Evolutionary conservation across 2,113 vertebrate genomes (phyloP).

Genomic region (Charadrius vociferus): DNA sequence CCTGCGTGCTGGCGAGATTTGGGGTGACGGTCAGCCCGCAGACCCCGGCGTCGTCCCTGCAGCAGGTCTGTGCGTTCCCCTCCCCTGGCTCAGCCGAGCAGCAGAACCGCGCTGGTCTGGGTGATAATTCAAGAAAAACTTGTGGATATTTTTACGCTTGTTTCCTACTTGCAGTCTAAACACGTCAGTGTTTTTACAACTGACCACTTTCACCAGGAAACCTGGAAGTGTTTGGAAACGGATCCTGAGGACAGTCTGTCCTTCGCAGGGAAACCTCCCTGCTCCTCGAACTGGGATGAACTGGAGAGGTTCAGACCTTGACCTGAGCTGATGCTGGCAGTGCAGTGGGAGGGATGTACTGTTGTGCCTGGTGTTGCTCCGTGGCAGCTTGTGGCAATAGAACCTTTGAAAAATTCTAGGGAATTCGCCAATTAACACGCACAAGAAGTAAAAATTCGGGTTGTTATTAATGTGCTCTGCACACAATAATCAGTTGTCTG

Average conservation of each 20-base stretch:
- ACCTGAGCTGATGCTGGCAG: not conserved
- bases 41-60: fast-evolving
- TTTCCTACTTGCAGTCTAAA: not conserved
- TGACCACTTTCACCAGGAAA: not conserved
- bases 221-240: not conserved
- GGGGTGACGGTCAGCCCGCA: not conserved
- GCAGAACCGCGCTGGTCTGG: not conserved
- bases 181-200: not conserved
- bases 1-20: not conserved
- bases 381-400: not conserved
- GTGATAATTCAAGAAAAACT: not conserved
- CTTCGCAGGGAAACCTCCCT: not conserved
- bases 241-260: not conserved
- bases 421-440: not conserved
- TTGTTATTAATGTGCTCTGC: not conserved
- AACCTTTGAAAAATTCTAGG: not conserved
- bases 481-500: not conserved
- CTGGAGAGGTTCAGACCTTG: not conserved
- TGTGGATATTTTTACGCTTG: not conserved
- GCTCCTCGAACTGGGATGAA: not conserved
- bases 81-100: not conserved
- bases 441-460: not conserved
- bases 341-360: not conserved
- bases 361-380: not conserved
- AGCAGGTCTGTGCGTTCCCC: not conserved